A percentile compares a stretch with the other conserved stretches of the same genome.
phyloP scores from a whole-genome alignment of 2,888 invertebrate species.

The Graphium colonna region DNA sequence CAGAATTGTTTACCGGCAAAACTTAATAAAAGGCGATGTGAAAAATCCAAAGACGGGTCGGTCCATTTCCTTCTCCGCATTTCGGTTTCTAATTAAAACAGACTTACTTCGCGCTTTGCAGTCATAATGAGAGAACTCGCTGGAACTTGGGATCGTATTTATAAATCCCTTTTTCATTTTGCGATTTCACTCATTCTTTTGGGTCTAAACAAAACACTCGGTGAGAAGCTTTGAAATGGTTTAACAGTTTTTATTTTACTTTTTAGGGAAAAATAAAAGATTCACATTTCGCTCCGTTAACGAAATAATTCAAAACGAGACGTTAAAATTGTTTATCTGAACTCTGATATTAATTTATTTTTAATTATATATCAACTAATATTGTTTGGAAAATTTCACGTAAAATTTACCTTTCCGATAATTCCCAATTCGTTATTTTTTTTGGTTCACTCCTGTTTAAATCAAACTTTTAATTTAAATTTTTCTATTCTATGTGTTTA shows the following conservation, averaged over 20 bases:
- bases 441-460: background rate
- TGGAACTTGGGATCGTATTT: constrained; percentile 15
- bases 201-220: background rate
- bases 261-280: background rate
- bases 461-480: background rate
- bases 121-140: constrained; percentile 20
- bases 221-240: background rate
- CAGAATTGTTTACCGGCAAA: background rate
- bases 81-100: constrained; percentile 21
- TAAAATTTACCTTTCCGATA: too few species aligned
- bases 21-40: background rate
- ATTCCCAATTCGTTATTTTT: too few species aligned
- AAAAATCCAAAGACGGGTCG: constrained; percentile 3
- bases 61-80: constrained; percentile 1
- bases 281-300: too few species aligned
- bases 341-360: too few species aligned
- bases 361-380: background rate
- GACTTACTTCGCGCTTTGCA: constrained; percentile 19
- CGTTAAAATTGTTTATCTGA: too few species aligned
- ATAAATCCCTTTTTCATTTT: constrained; percentile 18
- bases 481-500: background rate
- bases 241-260: background rate
- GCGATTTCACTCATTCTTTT: constrained; percentile 14
- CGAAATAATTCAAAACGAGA: too few species aligned
- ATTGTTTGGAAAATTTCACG: too few species aligned